Conservation (phyloP, 2,113 vertebrate species). For the Redunca redunca region DNA sequence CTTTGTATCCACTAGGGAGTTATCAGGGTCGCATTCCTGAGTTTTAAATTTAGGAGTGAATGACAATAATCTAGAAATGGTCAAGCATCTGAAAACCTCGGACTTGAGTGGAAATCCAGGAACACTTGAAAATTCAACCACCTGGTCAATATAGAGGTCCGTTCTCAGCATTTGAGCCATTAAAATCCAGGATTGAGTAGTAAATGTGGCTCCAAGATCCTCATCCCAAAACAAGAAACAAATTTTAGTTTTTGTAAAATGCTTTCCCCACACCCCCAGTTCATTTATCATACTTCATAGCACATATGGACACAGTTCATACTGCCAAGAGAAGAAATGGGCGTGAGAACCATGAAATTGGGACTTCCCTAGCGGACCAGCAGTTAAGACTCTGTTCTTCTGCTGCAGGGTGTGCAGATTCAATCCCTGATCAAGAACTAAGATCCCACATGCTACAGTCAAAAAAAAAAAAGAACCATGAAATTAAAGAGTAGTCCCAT, state of each 20-base stretch:
- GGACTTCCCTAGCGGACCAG: background rate
- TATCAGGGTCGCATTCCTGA: background rate
- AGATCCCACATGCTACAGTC: background rate
- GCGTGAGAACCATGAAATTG: background rate
- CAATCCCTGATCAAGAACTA: background rate
- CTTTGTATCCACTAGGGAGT: background rate
- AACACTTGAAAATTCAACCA: background rate
- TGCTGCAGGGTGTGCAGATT: background rate
- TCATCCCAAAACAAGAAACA: background rate
- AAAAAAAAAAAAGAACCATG: background rate
- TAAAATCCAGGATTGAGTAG: background rate
- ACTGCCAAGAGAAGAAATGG: background rate
- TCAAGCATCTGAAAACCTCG: background rate
- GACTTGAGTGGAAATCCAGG: background rate
- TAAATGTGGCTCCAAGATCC: background rate
- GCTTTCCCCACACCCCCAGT: accelerated
- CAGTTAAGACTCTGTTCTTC: background rate
- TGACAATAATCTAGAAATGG: background rate
- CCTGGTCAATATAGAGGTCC: background rate
- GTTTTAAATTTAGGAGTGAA: background rate
- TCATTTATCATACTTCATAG: background rate
- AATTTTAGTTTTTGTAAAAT: background rate
- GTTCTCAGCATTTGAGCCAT: background rate
- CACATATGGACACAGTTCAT: background rate
- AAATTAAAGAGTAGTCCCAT: background rate